phyloP scores from a whole-genome alignment of 2,797 vertebrate genomes.

The Tapirus indicus region DNA sequence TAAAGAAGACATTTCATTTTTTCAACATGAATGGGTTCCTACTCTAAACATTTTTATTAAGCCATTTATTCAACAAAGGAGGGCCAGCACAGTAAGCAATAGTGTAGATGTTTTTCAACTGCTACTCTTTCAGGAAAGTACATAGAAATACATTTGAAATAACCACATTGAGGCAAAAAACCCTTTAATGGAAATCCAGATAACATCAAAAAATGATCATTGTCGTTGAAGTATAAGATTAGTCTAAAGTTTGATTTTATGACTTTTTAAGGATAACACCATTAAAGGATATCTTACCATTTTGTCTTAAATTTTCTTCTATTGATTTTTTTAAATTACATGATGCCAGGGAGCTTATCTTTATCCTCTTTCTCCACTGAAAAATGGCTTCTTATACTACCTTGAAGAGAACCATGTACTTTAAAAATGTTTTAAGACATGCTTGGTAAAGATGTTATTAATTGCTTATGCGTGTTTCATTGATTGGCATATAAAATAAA shows the following conservation, averaged over 20 bases:
- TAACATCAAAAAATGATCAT: not conserved
- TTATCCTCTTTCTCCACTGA: not conserved
- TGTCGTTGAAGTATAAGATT: constrained; percentile 34
- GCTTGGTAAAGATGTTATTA: not conserved
- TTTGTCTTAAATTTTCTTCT: constrained; percentile 36
- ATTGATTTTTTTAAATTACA: constrained; percentile 37
- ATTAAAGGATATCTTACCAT: not conserved
- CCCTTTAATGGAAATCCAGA: not conserved
- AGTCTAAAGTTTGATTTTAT: not conserved
- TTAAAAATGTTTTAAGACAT: not conserved
- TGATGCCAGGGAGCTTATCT: not conserved
- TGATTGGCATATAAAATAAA: not conserved
- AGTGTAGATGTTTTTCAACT: constrained; percentile 50
- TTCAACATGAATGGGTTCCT: constrained; percentile 64
- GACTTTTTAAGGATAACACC: constrained; percentile 2
- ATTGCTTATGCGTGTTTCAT: not conserved
- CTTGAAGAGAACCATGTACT: not conserved
- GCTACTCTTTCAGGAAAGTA: constrained; percentile 44
- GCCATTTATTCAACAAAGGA: constrained; percentile 69
- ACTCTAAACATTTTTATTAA: constrained; percentile 77
- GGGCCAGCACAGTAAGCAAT: not conserved
- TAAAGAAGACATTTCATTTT: constrained; percentile 74
- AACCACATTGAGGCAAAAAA: not conserved
- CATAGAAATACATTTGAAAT: constrained; percentile 52
- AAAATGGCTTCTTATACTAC: constrained; percentile 5